Evolutionary conservation across 2,113 vertebrate genomes (phyloP).

Genomic region (Sinosuthora webbiana): DNA sequence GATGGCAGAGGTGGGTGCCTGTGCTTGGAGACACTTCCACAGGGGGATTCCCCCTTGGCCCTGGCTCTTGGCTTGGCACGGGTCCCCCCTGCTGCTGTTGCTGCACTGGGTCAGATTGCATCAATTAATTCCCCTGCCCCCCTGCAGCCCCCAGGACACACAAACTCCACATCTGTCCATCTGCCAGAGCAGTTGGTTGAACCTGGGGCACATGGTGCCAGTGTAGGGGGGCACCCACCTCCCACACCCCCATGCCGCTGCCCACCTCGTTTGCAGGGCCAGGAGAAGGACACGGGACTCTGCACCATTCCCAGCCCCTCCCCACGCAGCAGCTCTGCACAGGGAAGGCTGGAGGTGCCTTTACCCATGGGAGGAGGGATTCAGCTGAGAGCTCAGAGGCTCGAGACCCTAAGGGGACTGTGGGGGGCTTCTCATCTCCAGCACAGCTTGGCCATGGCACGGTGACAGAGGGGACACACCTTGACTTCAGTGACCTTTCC

Average conservation of each 20-base stretch:
- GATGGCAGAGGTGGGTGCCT: no score
- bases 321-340: accelerated
- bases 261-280: accelerated
- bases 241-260: background rate
- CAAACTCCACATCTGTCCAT: accelerated
- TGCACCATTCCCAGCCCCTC: accelerated
- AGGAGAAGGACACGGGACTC: background rate
- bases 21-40: accelerated
- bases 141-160: accelerated
- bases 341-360: background rate
- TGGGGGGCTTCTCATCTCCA: accelerated
- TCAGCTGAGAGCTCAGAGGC: background rate
- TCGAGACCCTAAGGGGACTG: accelerated
- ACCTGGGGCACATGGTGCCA: accelerated
- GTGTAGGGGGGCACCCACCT: accelerated
- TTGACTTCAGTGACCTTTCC: background rate
- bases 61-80: background rate
- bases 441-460: no score
- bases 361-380: accelerated
- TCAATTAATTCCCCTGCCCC: background rate
- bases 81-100: background rate
- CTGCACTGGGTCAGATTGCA: background rate
- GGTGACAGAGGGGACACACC: accelerated
- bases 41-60: accelerated
- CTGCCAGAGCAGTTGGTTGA: background rate